Percentiles rank a stretch among this genome's conserved stretches.
phyloP scores from a whole-genome alignment of 2,888 invertebrate genomes.

The Peribatodes rhomboidaria region DNA sequence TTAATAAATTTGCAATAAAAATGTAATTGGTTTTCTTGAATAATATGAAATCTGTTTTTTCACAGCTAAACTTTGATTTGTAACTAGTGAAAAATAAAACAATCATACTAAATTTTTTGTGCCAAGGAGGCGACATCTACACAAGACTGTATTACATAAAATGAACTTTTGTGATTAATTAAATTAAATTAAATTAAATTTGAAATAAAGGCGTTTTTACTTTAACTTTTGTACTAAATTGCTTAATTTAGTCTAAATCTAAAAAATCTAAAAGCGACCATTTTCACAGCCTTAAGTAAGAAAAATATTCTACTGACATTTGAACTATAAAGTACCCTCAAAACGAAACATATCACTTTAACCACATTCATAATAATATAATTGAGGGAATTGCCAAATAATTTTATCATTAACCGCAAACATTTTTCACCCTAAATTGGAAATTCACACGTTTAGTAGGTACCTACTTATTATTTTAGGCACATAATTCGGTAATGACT shows the following conservation, averaged over 20 bases:
- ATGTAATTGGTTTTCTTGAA: too few species aligned
- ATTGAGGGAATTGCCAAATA: slow-evolving; percentile 21
- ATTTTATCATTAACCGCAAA: slow-evolving; percentile 53
- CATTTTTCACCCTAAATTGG: slow-evolving; percentile 53
- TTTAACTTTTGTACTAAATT: too few species aligned
- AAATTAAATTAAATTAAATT: too few species aligned
- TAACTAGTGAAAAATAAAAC: too few species aligned
- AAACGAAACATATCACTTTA: background rate
- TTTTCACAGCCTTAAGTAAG: background rate
- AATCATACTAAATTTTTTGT: too few species aligned
- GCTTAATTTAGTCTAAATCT: background rate
- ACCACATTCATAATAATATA: slow-evolving; percentile 26
- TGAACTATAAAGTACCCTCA: slow-evolving; percentile 15
- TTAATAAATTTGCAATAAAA: too few species aligned
- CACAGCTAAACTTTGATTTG: too few species aligned
- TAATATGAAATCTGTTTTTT: too few species aligned
- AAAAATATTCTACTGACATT: slow-evolving; percentile 8
- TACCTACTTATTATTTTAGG: background rate
- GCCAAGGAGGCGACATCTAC: too few species aligned
- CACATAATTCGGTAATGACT: slow-evolving; percentile 26
- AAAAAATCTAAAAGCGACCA: background rate
- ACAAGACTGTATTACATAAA: too few species aligned
- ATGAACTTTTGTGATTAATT: too few species aligned
- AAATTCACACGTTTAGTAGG: slow-evolving; percentile 53
- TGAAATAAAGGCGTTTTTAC: too few species aligned